Evolutionary conservation across 2,797 vertebrate species (phyloP), one percentile per base, ranked within the genome.

Genomic region (Meriones psammophilus): DNA sequence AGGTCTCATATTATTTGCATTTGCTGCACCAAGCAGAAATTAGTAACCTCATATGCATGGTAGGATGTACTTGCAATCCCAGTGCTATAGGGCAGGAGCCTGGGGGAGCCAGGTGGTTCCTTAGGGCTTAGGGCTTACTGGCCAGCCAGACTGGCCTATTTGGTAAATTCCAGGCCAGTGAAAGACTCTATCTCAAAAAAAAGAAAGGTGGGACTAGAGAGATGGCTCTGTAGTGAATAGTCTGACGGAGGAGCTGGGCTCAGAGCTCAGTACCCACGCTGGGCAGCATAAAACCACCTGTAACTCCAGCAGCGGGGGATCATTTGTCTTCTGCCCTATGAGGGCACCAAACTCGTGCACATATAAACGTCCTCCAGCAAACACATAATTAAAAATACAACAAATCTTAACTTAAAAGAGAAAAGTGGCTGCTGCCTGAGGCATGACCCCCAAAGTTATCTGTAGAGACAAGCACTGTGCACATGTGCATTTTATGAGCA

Each of bases 21-120:
- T 95, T 77, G n/a, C 42, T 73, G 39, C 9, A 81, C n/a, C 14
- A n/a, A 83, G 42, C 10, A 94, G 83, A 88, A 94, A 81, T 74
- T 89, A 95, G 68, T 30, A 36, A 68, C 17, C 3, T 10, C 18
- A n/a, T n/a, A 24, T 50, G 20, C 7, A 24, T 36, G 30, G 66
- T 54, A 69, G 30, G 30, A 86, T 5, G 64, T 4, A 69, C 7
- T 42, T 64, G 26, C 33, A 86, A 69, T 69, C 30, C 12, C 42
- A 54, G 83, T 14, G 10, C 10, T 85, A 50, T 9, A 9, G 81
- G 33, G 46, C 46, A 9, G 46, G 9, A 8, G 46, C 9, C 8
- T 8, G 5, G 42, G 36, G 36, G 64, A 24, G 42, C 12, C 10
- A 85, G 28, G 12, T 24, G 39, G 6, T 8, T 30, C 30, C 20